Base-by-base conservation (phyloP, 2,888 invertebrate species). In the Callinectes sapidus region DNA sequence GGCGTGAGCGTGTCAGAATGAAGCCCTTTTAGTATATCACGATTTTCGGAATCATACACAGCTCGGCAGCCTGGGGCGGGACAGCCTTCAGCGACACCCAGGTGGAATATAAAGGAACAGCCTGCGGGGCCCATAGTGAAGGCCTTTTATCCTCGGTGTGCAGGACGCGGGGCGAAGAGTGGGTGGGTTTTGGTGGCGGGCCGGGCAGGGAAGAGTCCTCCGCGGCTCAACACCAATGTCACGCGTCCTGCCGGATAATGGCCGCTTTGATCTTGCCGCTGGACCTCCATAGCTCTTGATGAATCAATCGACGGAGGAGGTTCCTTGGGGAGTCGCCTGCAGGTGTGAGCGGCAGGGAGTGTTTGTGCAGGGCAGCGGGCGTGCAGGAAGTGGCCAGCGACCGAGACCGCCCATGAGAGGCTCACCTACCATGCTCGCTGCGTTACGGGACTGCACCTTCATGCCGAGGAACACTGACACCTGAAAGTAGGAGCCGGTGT, bases 221-320 rank as follows among this genome's bases (percentile, higher is more conserved):
- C 35, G 81, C 81, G 81, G 81, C 81, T 81, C 48, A 87, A 61
- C 61, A 61, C 23, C 87, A 54, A 42, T 87, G 91, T 91, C 88
- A 87, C 88, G 89, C 81, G 77, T 32, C 89, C 54, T 18, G 39
- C n/a, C n/a, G 81, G 77, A 89, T 91, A 91, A 91, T 91, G 89
- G 71, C n/a, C 35, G 28, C 91, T 91, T 91, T 91, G 91, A 91
- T 91, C 91, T 91, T n/a, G 55, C 91, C 91, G 91, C 88, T 32
- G 42, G 42, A 48, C 89, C 77, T 91, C 89, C 91, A 81, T 91
- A 89, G 54, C 35, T 77, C 88, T 87, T 91, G 91, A 91, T 91
- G 91, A 91, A 91, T 91, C 91, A 91, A 91, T 91, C 88, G 89
- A 89, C 91, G 81, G 87, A 42, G 91, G 87, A 48, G 87, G 42